Conservation (phyloP, 2,888 invertebrate species). For the Sphaerophoria rueppellii region DNA sequence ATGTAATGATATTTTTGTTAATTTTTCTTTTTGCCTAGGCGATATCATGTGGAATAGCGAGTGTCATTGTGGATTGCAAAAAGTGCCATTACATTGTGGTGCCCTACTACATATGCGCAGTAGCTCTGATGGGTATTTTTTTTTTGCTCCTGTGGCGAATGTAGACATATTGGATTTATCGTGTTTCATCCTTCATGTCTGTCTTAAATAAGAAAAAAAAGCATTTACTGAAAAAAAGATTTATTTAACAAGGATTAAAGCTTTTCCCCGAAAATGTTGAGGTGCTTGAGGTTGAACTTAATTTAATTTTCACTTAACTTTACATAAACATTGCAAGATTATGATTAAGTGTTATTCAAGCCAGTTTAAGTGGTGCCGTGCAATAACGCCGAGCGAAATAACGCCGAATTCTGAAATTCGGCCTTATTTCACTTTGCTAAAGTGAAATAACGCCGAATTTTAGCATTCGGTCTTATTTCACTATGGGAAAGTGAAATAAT, state of each 20-base stretch:
- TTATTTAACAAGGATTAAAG: neutral
- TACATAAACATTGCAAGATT: too few species aligned
- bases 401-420: too few species aligned
- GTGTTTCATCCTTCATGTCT: neutral
- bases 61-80: conserved; percentile 31
- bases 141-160: neutral
- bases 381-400: too few species aligned
- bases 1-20: conserved; percentile 30
- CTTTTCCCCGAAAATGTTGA: neutral
- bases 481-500: too few species aligned
- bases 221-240: neutral
- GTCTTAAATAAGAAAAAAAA: neutral
- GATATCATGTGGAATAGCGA: conserved; percentile 4
- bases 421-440: too few species aligned
- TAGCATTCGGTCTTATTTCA: too few species aligned
- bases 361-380: too few species aligned
- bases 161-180: neutral
- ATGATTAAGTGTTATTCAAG: too few species aligned
- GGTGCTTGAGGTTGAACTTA: neutral
- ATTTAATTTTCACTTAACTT: too few species aligned
- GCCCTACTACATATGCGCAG: conserved; percentile 46
- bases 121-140: neutral
- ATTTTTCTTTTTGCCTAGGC: conserved; percentile 35
- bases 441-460: too few species aligned
- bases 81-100: conserved; percentile 24